These are phyloP conservation scores for Periplaneta americana DNA, from an alignment of 1,140 invertebrate genomes.

Conservation along the genomic window DNA sequence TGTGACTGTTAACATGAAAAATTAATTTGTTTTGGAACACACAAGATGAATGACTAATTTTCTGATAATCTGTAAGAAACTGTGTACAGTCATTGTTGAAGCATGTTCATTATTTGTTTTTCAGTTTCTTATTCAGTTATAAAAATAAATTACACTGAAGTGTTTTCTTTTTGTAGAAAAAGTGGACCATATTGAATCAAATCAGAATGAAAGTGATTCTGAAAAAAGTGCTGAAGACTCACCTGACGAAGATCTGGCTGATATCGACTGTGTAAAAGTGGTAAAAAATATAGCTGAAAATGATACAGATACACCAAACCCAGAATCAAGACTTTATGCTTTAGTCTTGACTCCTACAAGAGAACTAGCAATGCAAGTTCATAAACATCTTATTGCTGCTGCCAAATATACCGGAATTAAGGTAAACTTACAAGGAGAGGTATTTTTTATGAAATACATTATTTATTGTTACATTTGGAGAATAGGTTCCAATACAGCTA, in stretches of 20 bases:
- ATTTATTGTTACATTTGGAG: too few species aligned
- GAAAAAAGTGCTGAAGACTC: constrained; percentile 32
- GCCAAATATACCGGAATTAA: constrained; percentile 74
- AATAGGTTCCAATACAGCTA: too few species aligned
- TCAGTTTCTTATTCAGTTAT: too few species aligned
- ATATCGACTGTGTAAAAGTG: constrained; percentile 52
- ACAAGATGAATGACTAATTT: too few species aligned
- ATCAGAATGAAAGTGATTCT: constrained; percentile 36
- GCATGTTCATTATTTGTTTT: too few species aligned
- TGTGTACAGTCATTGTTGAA: too few species aligned
- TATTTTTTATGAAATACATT: too few species aligned
- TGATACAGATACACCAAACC: too few species aligned
- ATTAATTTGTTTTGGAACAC: too few species aligned
- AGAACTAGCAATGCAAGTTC: constrained; percentile 92
- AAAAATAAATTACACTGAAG: background rate
- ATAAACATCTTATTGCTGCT: constrained; percentile 73
- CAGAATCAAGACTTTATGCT: constrained; percentile 51
- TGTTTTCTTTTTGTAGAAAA: background rate
- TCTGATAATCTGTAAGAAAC: too few species aligned
- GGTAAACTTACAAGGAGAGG: constrained; percentile 37
- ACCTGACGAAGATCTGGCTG: constrained; percentile 25
- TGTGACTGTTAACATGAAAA: too few species aligned
- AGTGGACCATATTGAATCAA: constrained; percentile 3
- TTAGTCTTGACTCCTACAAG: constrained; percentile 91
- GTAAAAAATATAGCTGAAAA: constrained; percentile 46